These are phyloP conservation scores for Phymorhynchus buccinoides DNA, from an alignment of 1,140 invertebrate genomes.

Conservation along the genomic window DNA sequence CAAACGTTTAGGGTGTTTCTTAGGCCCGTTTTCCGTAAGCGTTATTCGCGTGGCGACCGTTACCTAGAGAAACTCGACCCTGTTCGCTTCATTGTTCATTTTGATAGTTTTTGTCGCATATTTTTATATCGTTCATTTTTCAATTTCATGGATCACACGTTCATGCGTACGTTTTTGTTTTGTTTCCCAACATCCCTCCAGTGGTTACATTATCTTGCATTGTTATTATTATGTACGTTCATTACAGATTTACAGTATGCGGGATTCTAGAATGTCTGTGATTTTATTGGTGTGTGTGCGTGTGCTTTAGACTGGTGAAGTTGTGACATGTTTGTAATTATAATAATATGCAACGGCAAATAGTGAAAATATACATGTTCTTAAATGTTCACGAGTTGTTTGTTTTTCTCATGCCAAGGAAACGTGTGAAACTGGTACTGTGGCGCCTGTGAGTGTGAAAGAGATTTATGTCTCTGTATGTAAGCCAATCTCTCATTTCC, in stretches of 20 bases:
- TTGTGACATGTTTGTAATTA: constrained; percentile 20
- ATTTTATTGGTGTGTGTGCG: background rate
- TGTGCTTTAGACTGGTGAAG: constrained; percentile 25
- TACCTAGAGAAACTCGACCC: no score
- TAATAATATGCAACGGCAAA: constrained; percentile 17
- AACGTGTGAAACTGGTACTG: background rate
- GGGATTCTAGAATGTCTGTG: background rate
- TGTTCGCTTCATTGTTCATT: constrained; percentile 2
- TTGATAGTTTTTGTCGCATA: background rate
- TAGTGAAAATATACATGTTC: constrained; percentile 36
- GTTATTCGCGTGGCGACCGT: no score
- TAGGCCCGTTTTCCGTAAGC: no score
- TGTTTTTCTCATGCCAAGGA: background rate
- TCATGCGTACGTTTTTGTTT: background rate
- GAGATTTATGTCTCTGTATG: background rate
- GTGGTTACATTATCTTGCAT: background rate
- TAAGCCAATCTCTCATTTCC: no score
- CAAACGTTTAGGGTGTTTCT: no score
- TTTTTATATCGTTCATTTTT: background rate
- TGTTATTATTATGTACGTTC: no score
- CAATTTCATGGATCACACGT: background rate
- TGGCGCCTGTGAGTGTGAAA: background rate
- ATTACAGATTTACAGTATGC: constrained; percentile 8
- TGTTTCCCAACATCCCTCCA: constrained; percentile 25
- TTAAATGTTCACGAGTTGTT: no score